Conservation (phyloP, 1,140 invertebrate genomes). For the Neuroterus valhalla region DNA sequence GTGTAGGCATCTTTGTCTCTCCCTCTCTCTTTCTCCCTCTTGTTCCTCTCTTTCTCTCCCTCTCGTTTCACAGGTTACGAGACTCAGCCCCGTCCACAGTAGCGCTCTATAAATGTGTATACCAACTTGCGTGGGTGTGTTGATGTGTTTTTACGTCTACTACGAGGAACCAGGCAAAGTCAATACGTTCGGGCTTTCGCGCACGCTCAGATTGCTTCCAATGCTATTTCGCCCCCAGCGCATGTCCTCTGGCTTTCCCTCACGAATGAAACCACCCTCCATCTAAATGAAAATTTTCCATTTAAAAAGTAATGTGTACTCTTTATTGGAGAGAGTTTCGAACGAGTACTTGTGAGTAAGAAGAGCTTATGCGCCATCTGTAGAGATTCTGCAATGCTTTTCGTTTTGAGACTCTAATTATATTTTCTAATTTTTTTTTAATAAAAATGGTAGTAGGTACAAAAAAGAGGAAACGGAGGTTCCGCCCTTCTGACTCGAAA, state of each 20-base stretch:
- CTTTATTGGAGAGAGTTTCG: no score
- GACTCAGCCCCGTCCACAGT: conserved; percentile 25
- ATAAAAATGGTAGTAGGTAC: neutral
- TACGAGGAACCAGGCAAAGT: conserved; percentile 59
- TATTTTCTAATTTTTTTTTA: neutral
- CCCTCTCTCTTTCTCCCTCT: conserved; percentile 32
- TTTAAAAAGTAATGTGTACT: neutral
- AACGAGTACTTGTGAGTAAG: no score
- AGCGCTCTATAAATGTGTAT: conserved; percentile 20
- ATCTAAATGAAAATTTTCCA: neutral
- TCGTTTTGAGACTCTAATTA: neutral
- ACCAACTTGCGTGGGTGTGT: conserved; percentile 1
- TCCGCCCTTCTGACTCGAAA: conserved; percentile 8
- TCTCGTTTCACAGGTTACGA: conserved; percentile 27
- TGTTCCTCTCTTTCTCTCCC: conserved; percentile 10
- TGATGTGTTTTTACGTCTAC: conserved; percentile 41
- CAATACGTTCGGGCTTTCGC: conserved; percentile 65
- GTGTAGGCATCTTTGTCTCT: conserved; percentile 36
- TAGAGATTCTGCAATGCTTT: neutral
- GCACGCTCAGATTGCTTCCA: conserved; percentile 64
- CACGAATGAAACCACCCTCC: neutral
- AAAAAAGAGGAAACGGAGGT: conserved; percentile 3
- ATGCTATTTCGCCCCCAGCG: conserved; percentile 54
- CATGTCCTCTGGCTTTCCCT: conserved; percentile 54
- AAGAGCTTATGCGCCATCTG: no score